Percentiles rank a stretch among this genome's conserved stretches.
These are phyloP conservation scores for Gasterosteus nipponicus DNA, from an alignment of 2,113 vertebrate species.

Conservation along the genomic window DNA sequence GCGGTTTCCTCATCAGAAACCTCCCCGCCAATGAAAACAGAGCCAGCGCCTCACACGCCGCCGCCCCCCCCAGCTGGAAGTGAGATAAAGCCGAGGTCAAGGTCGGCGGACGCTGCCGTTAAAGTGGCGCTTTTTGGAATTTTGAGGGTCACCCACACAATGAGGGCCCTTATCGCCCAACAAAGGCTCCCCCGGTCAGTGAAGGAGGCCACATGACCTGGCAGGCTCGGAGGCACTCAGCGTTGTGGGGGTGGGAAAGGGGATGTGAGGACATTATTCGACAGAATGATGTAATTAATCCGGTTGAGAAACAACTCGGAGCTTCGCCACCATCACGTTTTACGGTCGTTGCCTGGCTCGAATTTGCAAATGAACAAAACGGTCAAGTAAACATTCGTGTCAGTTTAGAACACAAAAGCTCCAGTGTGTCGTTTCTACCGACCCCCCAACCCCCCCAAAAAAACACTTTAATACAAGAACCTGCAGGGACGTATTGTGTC, in stretches of 20 bases:
- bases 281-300: background rate
- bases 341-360: constrained; percentile 19
- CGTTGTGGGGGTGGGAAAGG: background rate
- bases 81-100: constrained; percentile 46
- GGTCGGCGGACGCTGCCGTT: constrained; percentile 32
- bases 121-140: constrained; percentile 29
- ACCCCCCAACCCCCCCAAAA: background rate
- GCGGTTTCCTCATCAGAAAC: constrained; percentile 45
- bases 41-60: constrained; percentile 3
- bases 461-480: constrained; percentile 34
- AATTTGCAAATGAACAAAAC: constrained; percentile 38
- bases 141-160: constrained; percentile 60
- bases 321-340: constrained; percentile 32
- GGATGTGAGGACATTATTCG: constrained; percentile 13
- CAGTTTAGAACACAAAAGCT: constrained; percentile 24
- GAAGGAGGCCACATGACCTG: constrained; percentile 43
- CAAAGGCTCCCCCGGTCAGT: constrained; percentile 29
- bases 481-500: constrained; percentile 42
- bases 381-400: constrained; percentile 42
- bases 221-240: constrained; percentile 11
- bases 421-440: constrained; percentile 36
- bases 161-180: constrained; percentile 57
- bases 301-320: constrained; percentile 4
- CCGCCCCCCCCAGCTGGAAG: constrained; percentile 27
- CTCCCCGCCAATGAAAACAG: constrained; percentile 42